A percentile compares a stretch with the other conserved stretches of the same genome.
Evolutionary conservation across 2,888 invertebrate genomes (phyloP).

Genomic region (Lutraria lutraria): DNA sequence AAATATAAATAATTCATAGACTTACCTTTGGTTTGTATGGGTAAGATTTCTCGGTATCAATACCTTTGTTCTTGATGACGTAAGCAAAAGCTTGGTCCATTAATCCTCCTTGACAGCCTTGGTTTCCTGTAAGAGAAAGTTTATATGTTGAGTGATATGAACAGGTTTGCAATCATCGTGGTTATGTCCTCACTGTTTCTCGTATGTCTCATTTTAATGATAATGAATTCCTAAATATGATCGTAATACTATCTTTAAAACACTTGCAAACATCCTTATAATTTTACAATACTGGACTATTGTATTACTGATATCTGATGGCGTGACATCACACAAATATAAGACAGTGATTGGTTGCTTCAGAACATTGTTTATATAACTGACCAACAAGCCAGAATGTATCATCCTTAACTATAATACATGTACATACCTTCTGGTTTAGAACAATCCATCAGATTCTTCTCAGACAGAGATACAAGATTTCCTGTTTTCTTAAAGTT

Average conservation of each 20-base stretch:
- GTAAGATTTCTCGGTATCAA: conserved; percentile 65
- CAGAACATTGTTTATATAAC: neutral
- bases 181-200: too few relatives aligned
- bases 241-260: too few relatives aligned
- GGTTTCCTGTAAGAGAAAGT: conserved; percentile 75
- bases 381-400: neutral
- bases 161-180: neutral
- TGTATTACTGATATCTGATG: neutral
- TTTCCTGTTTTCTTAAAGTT: conserved; percentile 88
- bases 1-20: neutral
- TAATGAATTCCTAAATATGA: too few relatives aligned
- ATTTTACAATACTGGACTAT: too few relatives aligned
- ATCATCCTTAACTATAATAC: neutral
- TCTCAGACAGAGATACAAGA: conserved; percentile 88
- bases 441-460: conserved; percentile 87
- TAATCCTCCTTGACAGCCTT: conserved; percentile 83
- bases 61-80: conserved; percentile 63
- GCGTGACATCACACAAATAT: neutral
- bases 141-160: neutral
- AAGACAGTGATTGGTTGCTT: neutral
- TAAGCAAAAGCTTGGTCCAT: conserved; percentile 73
- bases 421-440: conserved; percentile 72
- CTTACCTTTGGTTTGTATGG: conserved; percentile 62
- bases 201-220: too few relatives aligned
- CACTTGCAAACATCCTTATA: too few relatives aligned